Base-by-base conservation (phyloP, 2,113 vertebrate genomes). In the Poicephalus gulielmi region DNA sequence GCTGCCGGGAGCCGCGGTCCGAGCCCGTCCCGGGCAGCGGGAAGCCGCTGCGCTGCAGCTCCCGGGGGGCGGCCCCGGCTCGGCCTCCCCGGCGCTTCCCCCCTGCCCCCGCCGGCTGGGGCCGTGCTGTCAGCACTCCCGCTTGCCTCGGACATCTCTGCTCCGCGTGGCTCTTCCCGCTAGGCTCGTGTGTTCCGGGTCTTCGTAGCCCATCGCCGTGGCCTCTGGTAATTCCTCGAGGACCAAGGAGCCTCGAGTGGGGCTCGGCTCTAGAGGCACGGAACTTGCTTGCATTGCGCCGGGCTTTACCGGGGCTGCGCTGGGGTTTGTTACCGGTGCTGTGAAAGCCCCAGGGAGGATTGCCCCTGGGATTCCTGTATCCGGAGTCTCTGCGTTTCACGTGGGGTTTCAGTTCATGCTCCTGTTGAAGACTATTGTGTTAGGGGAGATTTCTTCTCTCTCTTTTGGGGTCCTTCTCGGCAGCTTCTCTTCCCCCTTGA, bases 401-500 rank as follows among this genome's bases (percentile, higher is more conserved):
- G 0, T 6, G 50, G 37, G 47, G 13, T 46, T 83, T 84, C 12
- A 49, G 10, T 10, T 49, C 63, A 28, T 3, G 11, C 27, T 88
- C 13, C 39, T 25, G 41, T 37, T 8, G 5, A 37, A 73, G 64
- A 59, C 25, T 5, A 4, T 73, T 6, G 13, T 10, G 35, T 37
- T 37, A 2, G 60, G 63, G 44, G 46, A 74, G 46, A 52, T 11
- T 37, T 86, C 30, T 88, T 12, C 35, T 27, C 11, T 49, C 13
- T 69, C 5, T 30, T 33, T 9, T 22, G 0, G 63, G 4, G 18
- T 50, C 66, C 22, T 44, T 0, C 31, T 31, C 24, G 3, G 9
- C 11, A 43, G 43, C 43, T 68, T n/a, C 37, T 4, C 13, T 64
- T 41, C 59, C 10, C 11, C 31, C 25, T 52, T 7, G 75, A 80